A percentile compares a stretch with the other conserved stretches of the same genome.
Conservation (phyloP, 2,888 invertebrate genomes). For the Nesidiocoris tenuis region DNA sequence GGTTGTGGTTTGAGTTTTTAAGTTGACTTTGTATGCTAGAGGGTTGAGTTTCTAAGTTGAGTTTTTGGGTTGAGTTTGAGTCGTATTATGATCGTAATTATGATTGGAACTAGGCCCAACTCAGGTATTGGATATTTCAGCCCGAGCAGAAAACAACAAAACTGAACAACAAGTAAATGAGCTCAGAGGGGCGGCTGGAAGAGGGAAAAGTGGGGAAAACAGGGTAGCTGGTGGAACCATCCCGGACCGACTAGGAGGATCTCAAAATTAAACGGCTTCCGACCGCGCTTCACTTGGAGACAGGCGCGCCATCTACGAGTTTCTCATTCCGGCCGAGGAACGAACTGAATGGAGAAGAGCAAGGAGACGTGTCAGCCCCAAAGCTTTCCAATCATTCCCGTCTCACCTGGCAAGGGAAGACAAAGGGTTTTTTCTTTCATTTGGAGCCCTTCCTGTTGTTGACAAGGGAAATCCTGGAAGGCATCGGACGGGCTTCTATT, state of each 20-base stretch:
- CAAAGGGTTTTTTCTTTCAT: neutral
- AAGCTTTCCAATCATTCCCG: neutral
- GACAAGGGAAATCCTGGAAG: neutral
- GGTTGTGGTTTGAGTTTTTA: too few species aligned
- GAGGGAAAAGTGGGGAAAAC: neutral
- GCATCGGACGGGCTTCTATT: neutral
- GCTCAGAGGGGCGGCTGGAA: neutral
- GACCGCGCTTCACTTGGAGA: neutral
- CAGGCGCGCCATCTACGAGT: neutral
- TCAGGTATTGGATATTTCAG: too few species aligned
- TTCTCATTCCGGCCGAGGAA: neutral
- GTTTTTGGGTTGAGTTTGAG: too few species aligned
- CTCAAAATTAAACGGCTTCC: neutral
- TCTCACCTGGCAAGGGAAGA: neutral
- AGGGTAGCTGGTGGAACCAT: neutral
- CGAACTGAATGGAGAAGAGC: neutral
- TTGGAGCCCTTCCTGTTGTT: neutral
- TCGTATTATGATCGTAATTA: too few species aligned
- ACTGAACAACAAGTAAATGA: neutral
- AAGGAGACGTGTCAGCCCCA: neutral
- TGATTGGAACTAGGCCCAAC: too few species aligned
- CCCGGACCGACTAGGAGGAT: neutral
- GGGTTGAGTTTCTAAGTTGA: too few species aligned
- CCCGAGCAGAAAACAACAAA: neutral
- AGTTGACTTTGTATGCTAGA: too few species aligned